A percentile compares a stretch with the other conserved stretches of the same genome.
These are phyloP conservation scores for Tenthredo livida DNA, from an alignment of 2,888 invertebrate species.

Conservation along the genomic window DNA sequence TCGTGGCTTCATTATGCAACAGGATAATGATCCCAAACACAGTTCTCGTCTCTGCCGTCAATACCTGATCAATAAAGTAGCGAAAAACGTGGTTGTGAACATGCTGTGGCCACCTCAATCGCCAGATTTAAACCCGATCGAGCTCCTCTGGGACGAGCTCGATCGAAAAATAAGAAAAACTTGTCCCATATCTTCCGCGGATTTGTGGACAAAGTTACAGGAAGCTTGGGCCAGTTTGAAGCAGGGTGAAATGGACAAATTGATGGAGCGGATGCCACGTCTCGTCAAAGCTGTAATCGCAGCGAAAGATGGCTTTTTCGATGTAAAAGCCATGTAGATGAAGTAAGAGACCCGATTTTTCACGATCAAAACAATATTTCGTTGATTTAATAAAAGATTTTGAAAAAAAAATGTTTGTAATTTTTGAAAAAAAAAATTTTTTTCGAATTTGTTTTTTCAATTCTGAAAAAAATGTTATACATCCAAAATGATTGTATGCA, in stretches of 20 bases:
- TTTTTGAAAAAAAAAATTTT: too few relatives aligned
- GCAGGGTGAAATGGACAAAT: background rate
- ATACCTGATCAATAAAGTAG: conserved; percentile 55
- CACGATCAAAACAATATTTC: too few relatives aligned
- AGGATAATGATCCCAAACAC: conserved; percentile 62
- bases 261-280: conserved; percentile 17
- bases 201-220: too few relatives aligned
- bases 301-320: conserved; percentile 44
- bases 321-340: conserved; percentile 30
- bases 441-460: too few relatives aligned
- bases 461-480: too few relatives aligned
- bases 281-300: conserved; percentile 12
- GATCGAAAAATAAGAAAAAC: conserved; percentile 14
- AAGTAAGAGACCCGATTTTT: background rate
- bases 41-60: conserved; percentile 57
- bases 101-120: conserved; percentile 50
- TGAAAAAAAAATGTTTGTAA: too few relatives aligned
- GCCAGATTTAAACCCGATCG: conserved; percentile 14
- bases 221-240: too few relatives aligned
- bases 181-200: background rate
- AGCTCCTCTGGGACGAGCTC: conserved; percentile 48
- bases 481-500: too few relatives aligned
- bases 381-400: too few relatives aligned
- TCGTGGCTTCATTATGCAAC: conserved; percentile 59
- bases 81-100: background rate